phyloP scores from a whole-genome alignment of 2,797 vertebrate species.

The Zalophus californianus region DNA sequence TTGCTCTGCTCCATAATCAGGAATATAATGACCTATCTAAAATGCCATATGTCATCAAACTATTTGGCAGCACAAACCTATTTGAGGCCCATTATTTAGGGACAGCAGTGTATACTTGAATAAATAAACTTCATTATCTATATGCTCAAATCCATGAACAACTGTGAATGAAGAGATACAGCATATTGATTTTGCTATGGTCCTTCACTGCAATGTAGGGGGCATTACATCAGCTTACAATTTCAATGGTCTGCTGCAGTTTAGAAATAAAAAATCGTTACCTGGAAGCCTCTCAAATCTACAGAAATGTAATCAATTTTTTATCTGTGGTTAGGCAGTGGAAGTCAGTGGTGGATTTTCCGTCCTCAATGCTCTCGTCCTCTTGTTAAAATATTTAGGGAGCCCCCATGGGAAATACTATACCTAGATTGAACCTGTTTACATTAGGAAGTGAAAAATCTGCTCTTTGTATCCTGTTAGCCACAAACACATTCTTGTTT shows the following conservation, averaged over 20 bases:
- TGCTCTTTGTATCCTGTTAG: conserved; percentile 78
- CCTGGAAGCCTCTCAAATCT: conserved; percentile 82
- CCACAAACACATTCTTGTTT: conserved; percentile 79
- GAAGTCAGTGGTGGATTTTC: conserved; percentile 80
- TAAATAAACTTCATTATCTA: conserved; percentile 76
- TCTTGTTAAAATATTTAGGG: conserved; percentile 86
- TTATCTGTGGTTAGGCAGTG: conserved; percentile 76
- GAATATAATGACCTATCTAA: conserved; percentile 65
- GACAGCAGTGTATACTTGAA: conserved; percentile 53
- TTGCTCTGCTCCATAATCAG: background rate
- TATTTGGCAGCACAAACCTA: conserved; percentile 51
- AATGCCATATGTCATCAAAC: conserved; percentile 24
- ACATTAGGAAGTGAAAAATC: conserved; percentile 84
- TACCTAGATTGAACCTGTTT: conserved; percentile 83
- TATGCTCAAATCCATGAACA: conserved; percentile 46
- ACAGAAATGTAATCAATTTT: conserved; percentile 82
- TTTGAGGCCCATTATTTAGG: conserved; percentile 57
- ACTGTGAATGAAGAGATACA: conserved; percentile 71
- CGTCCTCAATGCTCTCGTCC: conserved; percentile 61
- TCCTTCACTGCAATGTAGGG: conserved; percentile 53
- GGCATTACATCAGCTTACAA: conserved; percentile 60
- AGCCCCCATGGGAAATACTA: conserved; percentile 72
- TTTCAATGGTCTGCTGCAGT: conserved; percentile 72
- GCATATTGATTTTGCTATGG: conserved; percentile 68
- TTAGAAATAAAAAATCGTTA: conserved; percentile 80